Evolutionary conservation across 1,140 invertebrate genomes (phyloP), one percentile per base, ranked within the genome.

Genomic region (Galendromus occidentalis): DNA sequence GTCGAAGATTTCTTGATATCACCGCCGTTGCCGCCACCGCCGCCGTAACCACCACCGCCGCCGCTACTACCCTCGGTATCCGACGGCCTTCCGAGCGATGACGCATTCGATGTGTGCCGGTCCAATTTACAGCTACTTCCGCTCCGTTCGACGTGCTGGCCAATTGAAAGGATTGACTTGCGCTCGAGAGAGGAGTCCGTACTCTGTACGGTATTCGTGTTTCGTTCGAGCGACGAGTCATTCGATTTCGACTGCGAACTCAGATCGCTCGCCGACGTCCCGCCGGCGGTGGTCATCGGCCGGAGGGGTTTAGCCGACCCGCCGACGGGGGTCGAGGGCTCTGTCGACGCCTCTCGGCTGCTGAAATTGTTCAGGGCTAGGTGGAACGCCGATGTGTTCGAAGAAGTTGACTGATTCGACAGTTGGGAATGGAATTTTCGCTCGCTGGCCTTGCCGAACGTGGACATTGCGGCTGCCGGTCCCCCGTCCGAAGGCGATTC

Each of bases 191-290:
- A 59, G 6, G 51, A 59, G 51, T 59, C 51, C 33, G 51, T 25
- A 9, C 51, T 59, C 33, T 59, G 25, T 4, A 33, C 22, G 14
- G 51, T 59, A 22, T 59, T 59, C 1, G 51, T 59, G 51, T 59
- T 59, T 22, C 51, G 51, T 59, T 59, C 51, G 22, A 59, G 51
- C 4, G 51, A 59, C 51, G 51, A 59, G 33, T 59, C 51, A 59
- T 59, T 59, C 51, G 51, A 59, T 59, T 59, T 59, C 14, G 51
- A 59, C 25, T 59, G 51, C 17, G 51, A 59, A 22, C 51, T 59
- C 25, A 59, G 51, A 9, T 59, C 51, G 51, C 51, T 59, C 14
- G 51, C 51, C 25, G 51, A 39, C 4, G 33, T 39, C 9, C 33
- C n/a, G n/a, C n/a, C 33, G 33, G 33, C 33, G 33, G 33, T 39